phyloP scores from a whole-genome alignment of 2,113 vertebrate species.

The Malurus cyaneus region DNA sequence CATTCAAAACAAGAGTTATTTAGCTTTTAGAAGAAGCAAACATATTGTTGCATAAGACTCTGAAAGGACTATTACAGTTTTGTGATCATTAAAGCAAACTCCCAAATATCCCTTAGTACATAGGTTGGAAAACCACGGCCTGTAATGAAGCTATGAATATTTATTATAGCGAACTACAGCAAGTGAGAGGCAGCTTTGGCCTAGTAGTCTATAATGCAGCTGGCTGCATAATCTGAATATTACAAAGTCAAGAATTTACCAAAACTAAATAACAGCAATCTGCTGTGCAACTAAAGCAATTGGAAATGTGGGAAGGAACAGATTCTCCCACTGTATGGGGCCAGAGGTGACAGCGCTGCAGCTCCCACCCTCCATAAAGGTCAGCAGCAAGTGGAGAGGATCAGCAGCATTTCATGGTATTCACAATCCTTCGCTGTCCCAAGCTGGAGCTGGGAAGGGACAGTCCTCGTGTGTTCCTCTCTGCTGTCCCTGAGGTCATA shows the following conservation, averaged over 20 bases:
- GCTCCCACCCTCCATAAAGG: background rate
- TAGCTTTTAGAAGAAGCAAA: constrained; percentile 44
- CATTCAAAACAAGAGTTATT: constrained; percentile 66
- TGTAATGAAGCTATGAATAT: constrained; percentile 56
- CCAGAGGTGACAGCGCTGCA: background rate
- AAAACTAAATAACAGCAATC: background rate
- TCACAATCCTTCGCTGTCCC: background rate
- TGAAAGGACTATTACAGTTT: constrained; percentile 44
- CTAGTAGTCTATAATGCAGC: constrained; percentile 15
- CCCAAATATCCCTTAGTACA: background rate
- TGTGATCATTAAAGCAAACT: constrained; percentile 46
- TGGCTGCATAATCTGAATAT: constrained; percentile 21
- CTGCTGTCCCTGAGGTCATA: background rate
- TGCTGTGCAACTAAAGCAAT: background rate
- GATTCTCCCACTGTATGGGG: fast-evolving
- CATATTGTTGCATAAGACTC: constrained; percentile 28
- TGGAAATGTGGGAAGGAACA: background rate
- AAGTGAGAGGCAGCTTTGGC: constrained; percentile 14
- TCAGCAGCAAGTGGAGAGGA: background rate
- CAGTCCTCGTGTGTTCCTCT: background rate
- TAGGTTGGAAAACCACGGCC: background rate
- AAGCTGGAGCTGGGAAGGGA: background rate
- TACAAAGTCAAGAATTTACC: background rate
- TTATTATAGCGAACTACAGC: constrained; percentile 18
- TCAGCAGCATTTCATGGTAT: background rate